phyloP scores from a whole-genome alignment of 1,140 invertebrate genomes.

The Scaptomyza graminum region DNA sequence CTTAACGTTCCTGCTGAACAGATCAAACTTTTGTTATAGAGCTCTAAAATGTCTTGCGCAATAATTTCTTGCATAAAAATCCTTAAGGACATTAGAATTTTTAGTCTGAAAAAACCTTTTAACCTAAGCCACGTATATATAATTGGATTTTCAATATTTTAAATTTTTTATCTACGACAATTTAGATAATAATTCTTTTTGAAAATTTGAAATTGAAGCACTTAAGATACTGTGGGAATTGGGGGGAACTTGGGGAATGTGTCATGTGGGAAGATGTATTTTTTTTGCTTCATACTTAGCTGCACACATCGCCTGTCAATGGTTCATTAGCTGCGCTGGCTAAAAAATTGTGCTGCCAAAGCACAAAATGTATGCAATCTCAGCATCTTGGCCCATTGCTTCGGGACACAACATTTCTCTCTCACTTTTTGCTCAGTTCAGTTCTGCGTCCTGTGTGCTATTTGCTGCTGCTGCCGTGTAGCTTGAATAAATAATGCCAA shows the following conservation, averaged over 20 bases:
- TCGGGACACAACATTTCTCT: constrained; percentile 51
- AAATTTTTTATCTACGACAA: too few relatives aligned
- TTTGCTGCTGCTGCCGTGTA: constrained; percentile 17
- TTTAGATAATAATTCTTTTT: constrained; percentile 9
- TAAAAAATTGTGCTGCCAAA: constrained; percentile 72
- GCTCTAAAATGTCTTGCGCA: background rate
- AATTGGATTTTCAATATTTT: too few relatives aligned
- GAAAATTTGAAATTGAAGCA: constrained; percentile 29
- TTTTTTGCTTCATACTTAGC: constrained; percentile 17
- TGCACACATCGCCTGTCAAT: constrained; percentile 48
- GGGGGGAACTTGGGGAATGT: background rate
- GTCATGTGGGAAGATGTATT: constrained; percentile 11
- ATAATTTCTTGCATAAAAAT: too few relatives aligned
- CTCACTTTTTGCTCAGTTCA: constrained; percentile 13
- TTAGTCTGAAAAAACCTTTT: too few relatives aligned
- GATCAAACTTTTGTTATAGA: background rate
- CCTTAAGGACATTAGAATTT: too few relatives aligned
- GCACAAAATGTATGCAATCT: constrained; percentile 77
- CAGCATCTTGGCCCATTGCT: constrained; percentile 45
- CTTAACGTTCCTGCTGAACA: background rate
- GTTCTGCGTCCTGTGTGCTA: constrained; percentile 10
- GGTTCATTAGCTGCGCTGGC: constrained; percentile 71
- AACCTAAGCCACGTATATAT: too few relatives aligned
- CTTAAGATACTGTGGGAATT: constrained; percentile 26
- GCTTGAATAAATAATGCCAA: constrained; percentile 76